A percentile compares a stretch with the other conserved stretches of the same genome.
These are phyloP conservation scores for Archocentrus centrarchus DNA, from an alignment of 2,113 vertebrate genomes.

Conservation along the genomic window DNA sequence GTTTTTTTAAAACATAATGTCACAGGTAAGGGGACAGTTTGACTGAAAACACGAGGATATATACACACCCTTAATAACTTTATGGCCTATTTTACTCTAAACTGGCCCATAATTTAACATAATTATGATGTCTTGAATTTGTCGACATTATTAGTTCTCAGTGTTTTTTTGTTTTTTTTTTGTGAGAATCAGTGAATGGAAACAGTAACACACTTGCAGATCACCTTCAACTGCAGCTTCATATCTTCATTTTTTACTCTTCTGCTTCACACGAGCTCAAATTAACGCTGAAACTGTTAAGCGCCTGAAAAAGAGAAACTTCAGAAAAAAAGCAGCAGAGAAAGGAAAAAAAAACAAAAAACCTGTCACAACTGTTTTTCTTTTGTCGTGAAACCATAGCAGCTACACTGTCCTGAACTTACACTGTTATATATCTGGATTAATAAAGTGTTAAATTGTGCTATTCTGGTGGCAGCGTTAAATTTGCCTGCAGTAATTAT, in stretches of 20 bases:
- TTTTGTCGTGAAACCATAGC: background rate
- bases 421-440: constrained; percentile 13
- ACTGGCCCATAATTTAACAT: background rate
- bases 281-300: background rate
- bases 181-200: background rate
- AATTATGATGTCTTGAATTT: background rate
- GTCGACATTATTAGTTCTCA: background rate
- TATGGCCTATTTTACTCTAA: background rate
- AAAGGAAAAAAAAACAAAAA: background rate
- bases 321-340: background rate
- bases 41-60: background rate
- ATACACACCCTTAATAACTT: background rate
- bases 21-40: background rate
- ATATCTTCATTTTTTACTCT: background rate
- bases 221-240: background rate
- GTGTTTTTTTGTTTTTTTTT: background rate
- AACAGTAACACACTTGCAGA: background rate
- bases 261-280: background rate
- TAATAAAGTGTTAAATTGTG: constrained; percentile 27
- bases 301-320: background rate
- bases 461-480: background rate
- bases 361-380: background rate
- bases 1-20: background rate
- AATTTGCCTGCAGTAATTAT: constrained; percentile 46
- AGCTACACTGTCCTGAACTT: background rate